Conservation (phyloP, 2,888 invertebrate genomes). For the Orgyia antiqua region DNA sequence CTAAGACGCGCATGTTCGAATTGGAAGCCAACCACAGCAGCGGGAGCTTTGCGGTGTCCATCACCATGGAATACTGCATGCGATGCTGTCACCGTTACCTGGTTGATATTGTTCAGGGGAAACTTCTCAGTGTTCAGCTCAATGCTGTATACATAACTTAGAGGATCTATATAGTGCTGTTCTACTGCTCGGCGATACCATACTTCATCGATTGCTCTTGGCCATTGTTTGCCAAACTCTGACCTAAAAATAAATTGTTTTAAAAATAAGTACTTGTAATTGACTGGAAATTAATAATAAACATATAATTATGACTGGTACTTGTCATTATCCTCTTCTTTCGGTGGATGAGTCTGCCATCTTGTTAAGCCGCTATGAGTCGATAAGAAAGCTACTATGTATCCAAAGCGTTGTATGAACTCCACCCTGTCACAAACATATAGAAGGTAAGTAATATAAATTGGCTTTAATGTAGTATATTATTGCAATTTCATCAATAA, state of each 20-base stretch:
- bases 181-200: slow-evolving; percentile 95
- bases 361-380: slow-evolving; percentile 94
- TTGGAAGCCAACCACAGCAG: slow-evolving; percentile 87
- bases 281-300: too few relatives aligned
- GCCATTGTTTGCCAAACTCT: slow-evolving; percentile 85
- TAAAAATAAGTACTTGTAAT: too few relatives aligned
- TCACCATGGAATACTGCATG: slow-evolving; percentile 87
- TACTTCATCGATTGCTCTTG: slow-evolving; percentile 89
- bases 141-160: slow-evolving; percentile 86
- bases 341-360: slow-evolving; percentile 85
- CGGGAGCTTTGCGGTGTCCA: slow-evolving; percentile 79
- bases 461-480: too few relatives aligned
- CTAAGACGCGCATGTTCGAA: slow-evolving; percentile 88
- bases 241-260: slow-evolving; percentile 70
- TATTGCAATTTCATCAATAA: too few relatives aligned
- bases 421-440: slow-evolving; percentile 80
- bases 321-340: slow-evolving; percentile 58
- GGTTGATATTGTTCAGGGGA: slow-evolving; percentile 78
- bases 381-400: slow-evolving; percentile 91
- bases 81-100: slow-evolving; percentile 89
- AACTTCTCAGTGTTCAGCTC: slow-evolving; percentile 58
- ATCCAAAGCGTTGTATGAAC: slow-evolving; percentile 89
- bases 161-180: slow-evolving; percentile 86
- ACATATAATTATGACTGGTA: too few relatives aligned
- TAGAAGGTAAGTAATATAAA: too few relatives aligned